These are phyloP conservation scores for Lacerta agilis DNA, from an alignment of 2,797 vertebrate genomes.

Conservation along the genomic window DNA sequence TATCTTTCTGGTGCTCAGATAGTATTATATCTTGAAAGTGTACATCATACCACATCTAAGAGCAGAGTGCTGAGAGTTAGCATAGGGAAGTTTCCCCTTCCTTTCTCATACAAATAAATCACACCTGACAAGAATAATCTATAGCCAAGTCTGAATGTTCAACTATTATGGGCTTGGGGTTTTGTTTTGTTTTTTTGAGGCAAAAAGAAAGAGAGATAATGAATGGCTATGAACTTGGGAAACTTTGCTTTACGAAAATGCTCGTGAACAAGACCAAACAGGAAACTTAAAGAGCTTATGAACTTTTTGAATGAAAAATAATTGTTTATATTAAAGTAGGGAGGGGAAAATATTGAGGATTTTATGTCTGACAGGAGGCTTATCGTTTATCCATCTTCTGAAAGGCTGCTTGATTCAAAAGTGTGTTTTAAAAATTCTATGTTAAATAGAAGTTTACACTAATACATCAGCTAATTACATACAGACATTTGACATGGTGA, in stretches of 20 bases:
- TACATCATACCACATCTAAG: neutral
- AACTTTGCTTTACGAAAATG: constrained; percentile 24
- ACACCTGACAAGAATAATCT: constrained; percentile 16
- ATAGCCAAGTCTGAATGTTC: neutral
- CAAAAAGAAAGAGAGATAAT: constrained; percentile 1
- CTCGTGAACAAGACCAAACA: constrained; percentile 40
- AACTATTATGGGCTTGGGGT: neutral
- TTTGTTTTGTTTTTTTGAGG: neutral
- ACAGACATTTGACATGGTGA: neutral
- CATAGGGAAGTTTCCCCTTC: neutral
- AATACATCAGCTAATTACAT: neutral
- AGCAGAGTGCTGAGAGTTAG: neutral
- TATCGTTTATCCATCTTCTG: constrained; percentile 60
- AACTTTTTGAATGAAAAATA: constrained; percentile 37
- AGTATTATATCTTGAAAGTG: fast-evolving
- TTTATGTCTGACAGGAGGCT: constrained; percentile 65
- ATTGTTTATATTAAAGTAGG: constrained; percentile 43
- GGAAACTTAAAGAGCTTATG: constrained; percentile 24
- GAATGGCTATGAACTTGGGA: neutral
- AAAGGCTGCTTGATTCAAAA: constrained; percentile 52
- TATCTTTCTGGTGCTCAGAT: neutral
- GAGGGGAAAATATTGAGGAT: neutral
- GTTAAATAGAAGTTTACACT: constrained; percentile 26
- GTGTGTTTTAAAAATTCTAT: constrained; percentile 28
- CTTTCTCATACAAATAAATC: constrained; percentile 36